These are phyloP conservation scores for Harpagifer antarcticus DNA, from an alignment of 2,797 vertebrate genomes.

Conservation along the genomic window DNA sequence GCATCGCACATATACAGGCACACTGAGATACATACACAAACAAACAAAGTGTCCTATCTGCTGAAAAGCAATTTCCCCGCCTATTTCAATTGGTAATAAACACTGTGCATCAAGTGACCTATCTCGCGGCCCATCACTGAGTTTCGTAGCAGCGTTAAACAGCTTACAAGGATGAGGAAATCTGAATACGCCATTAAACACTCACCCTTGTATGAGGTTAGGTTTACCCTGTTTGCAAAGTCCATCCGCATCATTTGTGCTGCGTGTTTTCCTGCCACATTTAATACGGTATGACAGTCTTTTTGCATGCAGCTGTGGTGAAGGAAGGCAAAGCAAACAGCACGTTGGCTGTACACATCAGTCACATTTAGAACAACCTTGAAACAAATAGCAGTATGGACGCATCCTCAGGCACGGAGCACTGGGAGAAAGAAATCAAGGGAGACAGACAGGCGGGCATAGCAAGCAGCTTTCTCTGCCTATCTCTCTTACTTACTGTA, in stretches of 20 bases:
- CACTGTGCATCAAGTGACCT: constrained; percentile 65
- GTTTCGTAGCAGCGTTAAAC: constrained; percentile 55
- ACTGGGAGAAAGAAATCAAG: constrained; percentile 67
- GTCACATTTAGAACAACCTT: constrained; percentile 83
- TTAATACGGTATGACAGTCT: constrained; percentile 57
- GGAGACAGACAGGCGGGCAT: constrained; percentile 70
- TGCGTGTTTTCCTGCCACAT: constrained; percentile 55
- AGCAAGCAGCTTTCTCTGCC: constrained; percentile 51
- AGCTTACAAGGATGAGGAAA: constrained; percentile 61
- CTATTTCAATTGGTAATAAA: constrained; percentile 76
- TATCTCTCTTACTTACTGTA: constrained; percentile 67
- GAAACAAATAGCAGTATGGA: constrained; percentile 70
- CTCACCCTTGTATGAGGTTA: constrained; percentile 47
- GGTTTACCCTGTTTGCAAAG: constrained; percentile 39
- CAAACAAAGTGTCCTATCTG: constrained; percentile 50
- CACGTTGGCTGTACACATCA: constrained; percentile 64
- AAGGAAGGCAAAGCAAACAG: constrained; percentile 71
- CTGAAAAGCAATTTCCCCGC: constrained; percentile 70
- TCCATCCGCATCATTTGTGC: constrained; percentile 60
- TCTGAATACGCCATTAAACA: constrained; percentile 54
- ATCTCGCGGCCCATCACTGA: constrained; percentile 52
- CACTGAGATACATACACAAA: constrained; percentile 22
- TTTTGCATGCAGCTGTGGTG: constrained; percentile 56
- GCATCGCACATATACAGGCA: constrained; percentile 40
- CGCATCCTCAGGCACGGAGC: constrained; percentile 58